Evolutionary conservation across 1,140 invertebrate genomes (phyloP), one percentile per base, ranked within the genome.

Genomic region (Lepidurus arcticus): DNA sequence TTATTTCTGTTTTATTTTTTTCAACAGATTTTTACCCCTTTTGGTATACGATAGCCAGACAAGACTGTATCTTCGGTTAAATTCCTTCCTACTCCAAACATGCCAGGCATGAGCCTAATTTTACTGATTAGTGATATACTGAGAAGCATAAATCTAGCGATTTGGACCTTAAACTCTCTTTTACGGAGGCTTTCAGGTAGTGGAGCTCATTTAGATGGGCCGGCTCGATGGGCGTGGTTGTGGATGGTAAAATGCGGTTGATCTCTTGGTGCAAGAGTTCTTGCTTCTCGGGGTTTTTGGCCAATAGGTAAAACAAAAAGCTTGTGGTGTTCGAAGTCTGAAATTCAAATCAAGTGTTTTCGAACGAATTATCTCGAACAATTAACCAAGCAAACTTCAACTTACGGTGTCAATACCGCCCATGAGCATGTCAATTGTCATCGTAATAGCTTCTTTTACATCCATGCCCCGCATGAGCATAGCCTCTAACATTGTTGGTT

Each of bases 401-500:
- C 11, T 88, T 85, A 95, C 94, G 73, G 94, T 95, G 81, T 94
- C 93, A 10, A 95, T 91, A 6, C 94, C 94, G 75, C 95, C 94
- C n/a, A 94, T 84, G 78, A 96, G 90, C 78, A 96, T 86, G 85
- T 95, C 94, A 65, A 95, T 83, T 0, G 92, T 92, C 21, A 95
- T 85, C 45, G 93, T 89, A 7, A 90, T 89, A 4, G 94, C 91
- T 73, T 94, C 87, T 82, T 90, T 91, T 3, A 92, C 91, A 83
- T 94, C 88, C 26, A 90, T 89, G 85, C 94, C 92, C 43, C 89
- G 91, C 7, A 88, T 86, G 45, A 94, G 86, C 34, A 94, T 92
- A 81, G 92, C 88, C 82, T 94, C 92, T 1, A 94, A 84, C 7
- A 94, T 83, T 8, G 92, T 94, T 13, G 93, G 87, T 78, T 94